Conservation (phyloP, 2,113 vertebrate genomes). For the Thymallus thymallus region DNA sequence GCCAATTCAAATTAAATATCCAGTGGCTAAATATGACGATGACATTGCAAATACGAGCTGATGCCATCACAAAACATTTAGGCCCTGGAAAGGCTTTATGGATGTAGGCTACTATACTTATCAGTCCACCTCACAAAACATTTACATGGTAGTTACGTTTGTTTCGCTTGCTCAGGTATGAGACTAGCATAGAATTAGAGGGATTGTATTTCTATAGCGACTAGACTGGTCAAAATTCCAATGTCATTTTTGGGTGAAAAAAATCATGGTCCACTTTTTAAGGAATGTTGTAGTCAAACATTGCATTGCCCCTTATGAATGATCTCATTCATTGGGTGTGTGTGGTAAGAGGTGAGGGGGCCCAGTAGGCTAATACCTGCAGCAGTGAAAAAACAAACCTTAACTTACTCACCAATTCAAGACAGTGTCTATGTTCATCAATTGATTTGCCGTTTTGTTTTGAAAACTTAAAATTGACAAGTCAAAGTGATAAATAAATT, state of each 20-base stretch:
- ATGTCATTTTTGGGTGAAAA: constrained; percentile 49
- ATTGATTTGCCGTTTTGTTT: constrained; percentile 67
- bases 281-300: constrained; percentile 37
- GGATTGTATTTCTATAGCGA: too few relatives aligned
- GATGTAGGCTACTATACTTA: constrained; percentile 33
- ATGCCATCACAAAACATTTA: constrained; percentile 49
- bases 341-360: constrained; percentile 50
- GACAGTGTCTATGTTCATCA: constrained; percentile 61
- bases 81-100: constrained; percentile 62
- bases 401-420: constrained; percentile 51
- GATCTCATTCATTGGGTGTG: constrained; percentile 53
- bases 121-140: constrained; percentile 27
- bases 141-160: constrained; percentile 3
- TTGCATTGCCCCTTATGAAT: constrained; percentile 49
- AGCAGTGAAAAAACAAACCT: constrained; percentile 55
- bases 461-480: constrained; percentile 49
- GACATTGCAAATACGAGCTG: constrained; percentile 45
- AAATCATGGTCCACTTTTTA: constrained; percentile 27
- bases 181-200: not conserved
- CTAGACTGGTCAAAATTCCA: constrained; percentile 7
- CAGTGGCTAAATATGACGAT: constrained; percentile 65
- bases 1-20: constrained; percentile 61
- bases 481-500: constrained; percentile 73
- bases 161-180: not conserved
- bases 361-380: constrained; percentile 40